phyloP scores from a whole-genome alignment of 1,140 invertebrate genomes.

The Papilio helenus region DNA sequence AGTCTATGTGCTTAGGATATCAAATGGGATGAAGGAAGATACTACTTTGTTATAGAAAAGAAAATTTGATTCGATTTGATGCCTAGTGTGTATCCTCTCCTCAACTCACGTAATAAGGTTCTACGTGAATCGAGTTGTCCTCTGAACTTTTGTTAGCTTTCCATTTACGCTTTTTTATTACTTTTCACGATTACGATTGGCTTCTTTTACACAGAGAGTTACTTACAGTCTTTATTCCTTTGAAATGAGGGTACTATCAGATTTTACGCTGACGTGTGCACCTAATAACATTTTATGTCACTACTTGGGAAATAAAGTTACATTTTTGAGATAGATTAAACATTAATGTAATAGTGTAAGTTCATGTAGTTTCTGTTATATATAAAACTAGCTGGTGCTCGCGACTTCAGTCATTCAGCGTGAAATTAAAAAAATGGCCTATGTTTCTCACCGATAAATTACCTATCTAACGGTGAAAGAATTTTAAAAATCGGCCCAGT shows the following conservation, averaged over 20 bases:
- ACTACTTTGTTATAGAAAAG: conserved; percentile 5
- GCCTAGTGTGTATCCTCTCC: background rate
- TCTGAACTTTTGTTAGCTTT: background rate
- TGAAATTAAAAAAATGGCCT: too few species aligned
- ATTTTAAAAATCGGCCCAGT: too few species aligned
- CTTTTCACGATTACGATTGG: background rate
- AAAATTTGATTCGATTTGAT: conserved; percentile 4
- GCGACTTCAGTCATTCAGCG: too few species aligned
- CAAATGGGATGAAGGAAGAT: background rate
- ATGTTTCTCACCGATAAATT: too few species aligned
- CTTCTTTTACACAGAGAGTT: background rate
- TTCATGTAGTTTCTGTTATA: too few species aligned
- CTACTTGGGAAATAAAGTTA: too few species aligned
- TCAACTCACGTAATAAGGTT: background rate
- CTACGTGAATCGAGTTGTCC: conserved; percentile 7
- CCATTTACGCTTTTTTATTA: background rate
- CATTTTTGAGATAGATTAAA: too few species aligned
- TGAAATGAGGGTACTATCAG: background rate
- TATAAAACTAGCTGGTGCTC: too few species aligned
- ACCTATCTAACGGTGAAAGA: too few species aligned
- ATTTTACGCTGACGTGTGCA: background rate
- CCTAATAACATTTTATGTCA: background rate
- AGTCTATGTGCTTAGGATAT: background rate
- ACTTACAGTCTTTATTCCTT: background rate
- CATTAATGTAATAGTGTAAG: too few species aligned